Evolutionary conservation across 2,888 invertebrate species (phyloP), one percentile per base, ranked within the genome.

Genomic region (Helleia helle): DNA sequence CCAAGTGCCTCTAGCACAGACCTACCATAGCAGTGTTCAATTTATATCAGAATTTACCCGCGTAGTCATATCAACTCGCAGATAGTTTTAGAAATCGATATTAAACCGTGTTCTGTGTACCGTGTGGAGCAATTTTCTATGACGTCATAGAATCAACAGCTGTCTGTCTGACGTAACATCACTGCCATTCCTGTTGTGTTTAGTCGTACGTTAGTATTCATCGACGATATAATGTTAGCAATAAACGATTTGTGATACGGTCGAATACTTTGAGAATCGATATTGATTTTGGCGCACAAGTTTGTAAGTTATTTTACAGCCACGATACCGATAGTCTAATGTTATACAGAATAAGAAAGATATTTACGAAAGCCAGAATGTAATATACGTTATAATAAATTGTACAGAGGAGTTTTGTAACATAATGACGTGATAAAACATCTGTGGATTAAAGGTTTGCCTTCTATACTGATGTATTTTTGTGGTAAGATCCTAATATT

Each of bases 161-260:
- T 71, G 74, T 73, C 71, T 66, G 52, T 24, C n/a, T 28, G 43
- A 38, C 27, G 25, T 17, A 28, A 40, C 38, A 59, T 59, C 71
- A 76, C 76, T 71, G 73, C 71, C 72, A 70, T 60, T n/a, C 59
- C 45, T 55, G 63, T 65, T 68, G 65, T 67, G 62, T 66, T 68
- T 61, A 50, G 49, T 49, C 50, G 36, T 39, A 34, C 26, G 36
- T 41, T 43, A 34, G 44, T 47, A 52, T 39, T 44, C 60, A 58
- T 64, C 65, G 58, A 64, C 52, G n/a, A n/a, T 42, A 59, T 66
- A 73, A 59, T 64, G 53, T 67, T 75, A 83, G 83, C 81, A 80
- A 80, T 83, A 80, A 76, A 62, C 43, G 26, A 54, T 69, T 71
- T 80, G 79, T 80, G 81, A 81, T 81, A 80, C 70, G 67, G 60